phyloP scores from a whole-genome alignment of 2,797 vertebrate genomes.

The Tympanoctomys barrerae region DNA sequence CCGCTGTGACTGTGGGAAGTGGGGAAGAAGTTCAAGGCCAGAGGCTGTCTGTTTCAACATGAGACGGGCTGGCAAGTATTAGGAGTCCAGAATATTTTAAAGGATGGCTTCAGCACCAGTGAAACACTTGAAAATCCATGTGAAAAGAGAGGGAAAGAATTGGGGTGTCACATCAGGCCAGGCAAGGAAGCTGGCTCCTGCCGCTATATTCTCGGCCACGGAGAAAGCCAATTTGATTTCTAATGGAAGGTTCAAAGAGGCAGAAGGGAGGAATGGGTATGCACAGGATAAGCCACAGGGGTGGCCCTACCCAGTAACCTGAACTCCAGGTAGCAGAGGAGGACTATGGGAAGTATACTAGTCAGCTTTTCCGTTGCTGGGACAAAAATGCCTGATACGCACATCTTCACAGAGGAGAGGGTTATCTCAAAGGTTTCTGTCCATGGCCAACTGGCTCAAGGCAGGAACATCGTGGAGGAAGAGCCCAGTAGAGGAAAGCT shows the following conservation, averaged over 20 bases:
- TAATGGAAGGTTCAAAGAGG: background rate
- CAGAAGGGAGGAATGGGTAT: background rate
- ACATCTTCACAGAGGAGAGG: background rate
- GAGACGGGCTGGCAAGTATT: background rate
- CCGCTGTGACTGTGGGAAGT: background rate
- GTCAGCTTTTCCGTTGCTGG: background rate
- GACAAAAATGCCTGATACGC: background rate
- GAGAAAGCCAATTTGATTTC: background rate
- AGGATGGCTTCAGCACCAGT: background rate
- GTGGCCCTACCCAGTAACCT: background rate
- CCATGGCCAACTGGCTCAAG: background rate
- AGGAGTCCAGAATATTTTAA: background rate
- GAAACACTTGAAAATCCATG: background rate
- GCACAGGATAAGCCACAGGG: background rate
- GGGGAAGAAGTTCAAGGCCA: background rate
- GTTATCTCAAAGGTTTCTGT: background rate
- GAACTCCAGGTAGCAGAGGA: background rate
- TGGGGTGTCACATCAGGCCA: background rate
- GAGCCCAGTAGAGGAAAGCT: background rate
- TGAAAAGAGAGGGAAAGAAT: background rate
- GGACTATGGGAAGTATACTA: background rate
- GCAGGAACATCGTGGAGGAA: background rate
- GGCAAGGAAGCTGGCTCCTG: background rate
- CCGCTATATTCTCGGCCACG: background rate
- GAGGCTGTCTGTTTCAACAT: background rate